A percentile compares a stretch with the other conserved stretches of the same genome.
Conservation (phyloP, 2,797 vertebrate genomes). For the Chrysocyon brachyurus region DNA sequence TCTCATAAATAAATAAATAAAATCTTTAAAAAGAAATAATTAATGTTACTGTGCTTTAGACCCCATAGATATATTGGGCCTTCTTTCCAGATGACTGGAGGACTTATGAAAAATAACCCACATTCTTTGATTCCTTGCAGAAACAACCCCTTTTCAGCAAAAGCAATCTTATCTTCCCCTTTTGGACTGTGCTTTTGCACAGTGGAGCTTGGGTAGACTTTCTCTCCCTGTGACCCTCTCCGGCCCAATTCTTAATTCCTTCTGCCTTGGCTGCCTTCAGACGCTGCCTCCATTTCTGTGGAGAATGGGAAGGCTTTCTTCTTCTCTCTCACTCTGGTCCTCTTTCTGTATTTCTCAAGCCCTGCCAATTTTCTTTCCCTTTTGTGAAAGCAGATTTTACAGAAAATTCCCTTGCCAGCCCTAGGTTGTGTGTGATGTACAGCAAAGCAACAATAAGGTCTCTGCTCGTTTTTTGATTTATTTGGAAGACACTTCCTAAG, state of each 20-base stretch:
- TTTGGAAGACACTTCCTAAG: neutral
- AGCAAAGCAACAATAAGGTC: neutral
- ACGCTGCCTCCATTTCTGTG: neutral
- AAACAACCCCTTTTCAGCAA: neutral
- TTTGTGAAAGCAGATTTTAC: conserved; percentile 48
- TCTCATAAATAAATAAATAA: no score
- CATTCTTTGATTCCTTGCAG: neutral
- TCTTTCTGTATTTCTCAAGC: neutral
- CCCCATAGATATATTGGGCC: neutral
- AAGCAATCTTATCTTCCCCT: no score
- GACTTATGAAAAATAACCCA: neutral
- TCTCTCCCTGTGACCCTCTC: accelerated
- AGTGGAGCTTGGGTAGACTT: no score
- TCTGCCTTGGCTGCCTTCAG: neutral
- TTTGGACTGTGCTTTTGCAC: neutral
- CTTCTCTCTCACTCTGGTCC: neutral
- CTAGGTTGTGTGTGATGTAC: neutral
- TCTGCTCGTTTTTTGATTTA: neutral
- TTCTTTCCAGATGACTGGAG: neutral
- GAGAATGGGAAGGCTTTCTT: neutral
- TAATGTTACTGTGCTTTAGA: neutral
- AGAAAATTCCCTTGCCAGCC: neutral
- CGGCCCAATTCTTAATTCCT: neutral
- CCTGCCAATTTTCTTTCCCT: neutral
- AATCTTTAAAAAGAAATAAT: neutral